A percentile compares a stretch with the other conserved stretches of the same genome.
phyloP scores from a whole-genome alignment of 1,140 invertebrate genomes.

The Philotrypesis tridentata region DNA sequence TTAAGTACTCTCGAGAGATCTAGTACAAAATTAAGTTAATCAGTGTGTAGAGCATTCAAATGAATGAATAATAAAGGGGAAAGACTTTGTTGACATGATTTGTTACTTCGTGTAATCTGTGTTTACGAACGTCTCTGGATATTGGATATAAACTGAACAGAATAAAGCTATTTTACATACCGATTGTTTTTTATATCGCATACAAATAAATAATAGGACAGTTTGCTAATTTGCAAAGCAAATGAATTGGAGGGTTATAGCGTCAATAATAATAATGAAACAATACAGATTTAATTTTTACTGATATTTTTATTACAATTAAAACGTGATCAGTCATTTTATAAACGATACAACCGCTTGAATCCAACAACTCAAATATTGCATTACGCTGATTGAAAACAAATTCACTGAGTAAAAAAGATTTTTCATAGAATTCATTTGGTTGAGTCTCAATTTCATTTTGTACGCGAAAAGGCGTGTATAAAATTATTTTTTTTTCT shows the following conservation, averaged over 20 bases:
- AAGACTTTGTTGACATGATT: constrained; percentile 54
- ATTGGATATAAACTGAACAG: constrained; percentile 55
- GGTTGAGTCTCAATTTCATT: constrained; percentile 30
- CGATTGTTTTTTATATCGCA: constrained; percentile 40
- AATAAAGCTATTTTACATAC: constrained; percentile 69
- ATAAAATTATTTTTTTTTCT: constrained; percentile 37
- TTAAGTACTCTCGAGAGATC: constrained; percentile 51
- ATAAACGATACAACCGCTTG: constrained; percentile 42
- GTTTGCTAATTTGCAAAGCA: constrained; percentile 23
- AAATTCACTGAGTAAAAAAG: neutral
- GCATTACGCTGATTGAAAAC: constrained; percentile 7
- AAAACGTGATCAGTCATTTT: constrained; percentile 44
- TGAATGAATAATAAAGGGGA: constrained; percentile 7
- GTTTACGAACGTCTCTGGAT: constrained; percentile 58
- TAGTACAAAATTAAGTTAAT: constrained; percentile 63
- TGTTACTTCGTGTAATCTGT: constrained; percentile 58
- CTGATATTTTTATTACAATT: constrained; percentile 48
- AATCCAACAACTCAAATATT: constrained; percentile 32
- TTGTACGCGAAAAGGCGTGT: constrained; percentile 4
- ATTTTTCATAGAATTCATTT: constrained; percentile 28
- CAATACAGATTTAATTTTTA: constrained; percentile 35
- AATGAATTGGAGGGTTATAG: constrained; percentile 9
- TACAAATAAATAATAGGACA: constrained; percentile 8
- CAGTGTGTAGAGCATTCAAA: constrained; percentile 57
- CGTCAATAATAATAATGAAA: constrained; percentile 18